phyloP scores from a whole-genome alignment of 2,797 vertebrate genomes.

The Pempheris klunzingeri region DNA sequence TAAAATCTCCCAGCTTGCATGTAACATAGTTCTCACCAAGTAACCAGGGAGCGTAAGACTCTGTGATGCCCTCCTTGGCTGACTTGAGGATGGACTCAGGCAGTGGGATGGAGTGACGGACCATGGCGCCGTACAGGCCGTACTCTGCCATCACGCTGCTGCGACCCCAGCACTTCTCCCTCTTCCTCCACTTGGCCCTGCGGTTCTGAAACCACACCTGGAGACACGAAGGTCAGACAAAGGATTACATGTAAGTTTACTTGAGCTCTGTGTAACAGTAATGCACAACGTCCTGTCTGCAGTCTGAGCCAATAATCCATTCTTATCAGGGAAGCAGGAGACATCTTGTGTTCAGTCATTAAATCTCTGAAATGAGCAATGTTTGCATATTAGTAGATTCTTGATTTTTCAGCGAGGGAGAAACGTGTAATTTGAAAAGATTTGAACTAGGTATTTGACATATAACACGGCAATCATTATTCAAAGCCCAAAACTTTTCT shows the following conservation, averaged over 20 bases:
- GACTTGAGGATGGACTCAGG: slow-evolving; percentile 99
- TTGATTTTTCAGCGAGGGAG: not conserved
- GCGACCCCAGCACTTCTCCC: slow-evolving; percentile 98
- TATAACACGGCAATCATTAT: not conserved
- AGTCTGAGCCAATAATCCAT: not conserved
- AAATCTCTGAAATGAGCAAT: not conserved
- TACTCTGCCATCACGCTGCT: slow-evolving; percentile 99
- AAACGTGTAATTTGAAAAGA: not conserved
- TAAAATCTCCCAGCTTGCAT: not conserved
- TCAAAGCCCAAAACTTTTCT: not conserved
- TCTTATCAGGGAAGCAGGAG: not conserved
- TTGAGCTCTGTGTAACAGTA: not conserved
- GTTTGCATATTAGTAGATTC: not conserved
- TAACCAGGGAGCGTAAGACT: slow-evolving; percentile 98
- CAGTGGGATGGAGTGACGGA: slow-evolving; percentile 97
- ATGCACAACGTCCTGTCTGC: not conserved
- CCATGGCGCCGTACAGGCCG: slow-evolving; percentile 98
- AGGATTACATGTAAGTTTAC: not conserved
- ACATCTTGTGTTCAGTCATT: not conserved
- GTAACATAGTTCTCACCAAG: slow-evolving; percentile 82
- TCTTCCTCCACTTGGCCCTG: slow-evolving; percentile 97
- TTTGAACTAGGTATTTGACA: not conserved
- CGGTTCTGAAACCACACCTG: slow-evolving; percentile 99
- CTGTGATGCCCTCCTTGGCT: slow-evolving; percentile 97
- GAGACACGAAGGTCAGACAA: not conserved